Evolutionary conservation across 92 coral and sea anemone species (phyloP).

Genomic region (Palythoa grandiflora): DNA sequence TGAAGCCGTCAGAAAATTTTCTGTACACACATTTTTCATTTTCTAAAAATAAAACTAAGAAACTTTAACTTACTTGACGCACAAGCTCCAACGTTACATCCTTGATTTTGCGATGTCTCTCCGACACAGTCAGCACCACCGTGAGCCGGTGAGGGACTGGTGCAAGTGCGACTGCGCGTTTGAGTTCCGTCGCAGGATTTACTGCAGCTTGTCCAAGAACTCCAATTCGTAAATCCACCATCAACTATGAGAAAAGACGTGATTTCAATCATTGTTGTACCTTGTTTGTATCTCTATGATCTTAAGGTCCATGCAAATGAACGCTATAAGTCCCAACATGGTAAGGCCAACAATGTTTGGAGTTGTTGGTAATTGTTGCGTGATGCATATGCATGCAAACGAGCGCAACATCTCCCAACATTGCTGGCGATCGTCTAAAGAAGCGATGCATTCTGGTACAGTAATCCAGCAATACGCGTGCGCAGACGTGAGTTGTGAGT

Average conservation of each 20-base stretch:
- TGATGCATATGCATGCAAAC: no score
- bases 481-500: no score
- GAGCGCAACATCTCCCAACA: no score
- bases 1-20: no score
- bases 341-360: no score
- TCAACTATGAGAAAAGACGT: not conserved
- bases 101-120: not conserved
- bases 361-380: no score
- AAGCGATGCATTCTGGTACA: no score
- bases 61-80: not conserved
- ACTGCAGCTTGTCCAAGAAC: slow-evolving; percentile 20
- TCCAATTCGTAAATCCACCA: slow-evolving; percentile 34
- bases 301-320: no score
- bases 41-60: not conserved
- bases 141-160: slow-evolving; percentile 23
- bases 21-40: no score
- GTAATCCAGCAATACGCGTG: no score
- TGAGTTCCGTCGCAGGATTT: slow-evolving; percentile 34
- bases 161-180: slow-evolving; percentile 31
- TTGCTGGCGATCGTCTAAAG: no score
- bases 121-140: slow-evolving; percentile 42
- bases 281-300: not conserved
- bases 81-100: slow-evolving; percentile 33
- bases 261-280: not conserved
- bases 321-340: no score